Evolutionary conservation across 2,797 vertebrate species (phyloP).

Genomic region (Myotis vivesi): DNA sequence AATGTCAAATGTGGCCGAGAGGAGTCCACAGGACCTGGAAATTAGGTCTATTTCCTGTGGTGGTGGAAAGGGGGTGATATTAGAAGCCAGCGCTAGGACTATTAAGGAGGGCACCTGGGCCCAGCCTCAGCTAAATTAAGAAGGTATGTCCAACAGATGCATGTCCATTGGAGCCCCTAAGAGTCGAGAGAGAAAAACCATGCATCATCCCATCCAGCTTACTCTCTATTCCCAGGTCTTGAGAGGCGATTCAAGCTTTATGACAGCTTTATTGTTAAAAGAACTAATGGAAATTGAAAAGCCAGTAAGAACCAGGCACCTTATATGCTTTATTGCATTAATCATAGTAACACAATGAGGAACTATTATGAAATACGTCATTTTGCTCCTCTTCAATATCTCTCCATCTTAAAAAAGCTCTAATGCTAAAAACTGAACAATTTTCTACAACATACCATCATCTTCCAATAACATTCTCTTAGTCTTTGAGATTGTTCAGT

Average conservation of each 20-base stretch:
- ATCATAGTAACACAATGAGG: neutral
- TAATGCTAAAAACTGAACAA: neutral
- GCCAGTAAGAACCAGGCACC: neutral
- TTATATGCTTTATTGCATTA: neutral
- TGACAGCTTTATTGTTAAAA: slow-evolving; percentile 9
- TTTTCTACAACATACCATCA: neutral
- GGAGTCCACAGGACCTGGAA: neutral
- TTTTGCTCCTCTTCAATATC: neutral
- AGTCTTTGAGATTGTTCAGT: neutral
- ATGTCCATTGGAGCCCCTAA: neutral
- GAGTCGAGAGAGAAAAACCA: neutral
- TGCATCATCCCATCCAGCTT: neutral
- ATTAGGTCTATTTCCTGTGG: neutral
- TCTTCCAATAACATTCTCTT: neutral
- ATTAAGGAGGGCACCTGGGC: neutral
- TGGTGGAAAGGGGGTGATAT: neutral
- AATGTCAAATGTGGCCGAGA: neutral
- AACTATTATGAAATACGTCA: neutral
- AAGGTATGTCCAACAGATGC: neutral
- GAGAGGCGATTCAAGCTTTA: neutral
- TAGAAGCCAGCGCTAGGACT: neutral
- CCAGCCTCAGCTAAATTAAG: neutral
- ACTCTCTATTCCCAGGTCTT: neutral
- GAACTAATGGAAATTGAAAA: neutral
- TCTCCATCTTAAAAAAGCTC: neutral